These are phyloP conservation scores for Ciconia stormi DNA, from an alignment of 2,113 vertebrate species.

Conservation along the genomic window DNA sequence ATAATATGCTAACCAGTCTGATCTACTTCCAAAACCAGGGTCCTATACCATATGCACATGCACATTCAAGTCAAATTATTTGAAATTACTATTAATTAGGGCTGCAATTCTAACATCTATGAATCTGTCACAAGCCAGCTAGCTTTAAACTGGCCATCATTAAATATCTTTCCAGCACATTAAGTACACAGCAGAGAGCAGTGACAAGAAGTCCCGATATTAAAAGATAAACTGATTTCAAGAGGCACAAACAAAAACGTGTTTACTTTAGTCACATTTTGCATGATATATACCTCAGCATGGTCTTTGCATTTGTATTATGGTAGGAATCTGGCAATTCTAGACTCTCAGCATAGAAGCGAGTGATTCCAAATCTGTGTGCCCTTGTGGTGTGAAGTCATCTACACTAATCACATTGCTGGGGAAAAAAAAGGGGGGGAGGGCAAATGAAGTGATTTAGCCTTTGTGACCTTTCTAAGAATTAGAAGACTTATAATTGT, in stretches of 20 bases:
- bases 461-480: not conserved
- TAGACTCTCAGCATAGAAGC: not conserved
- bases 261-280: not conserved
- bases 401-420: not conserved
- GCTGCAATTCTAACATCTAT: not conserved
- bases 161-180: not conserved
- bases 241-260: not conserved
- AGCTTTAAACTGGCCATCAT: not conserved
- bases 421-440: rapidly evolving
- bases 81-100: not conserved
- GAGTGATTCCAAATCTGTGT: not conserved
- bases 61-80: not conserved
- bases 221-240: not conserved
- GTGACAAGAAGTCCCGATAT: not conserved
- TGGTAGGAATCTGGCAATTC: not conserved
- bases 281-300: not conserved
- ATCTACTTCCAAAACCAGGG: not conserved
- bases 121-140: not conserved
- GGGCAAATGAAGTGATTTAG: not conserved
- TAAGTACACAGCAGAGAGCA: not conserved
- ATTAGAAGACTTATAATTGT: not conserved
- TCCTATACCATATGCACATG: not conserved
- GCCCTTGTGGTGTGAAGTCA: not conserved
- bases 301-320: not conserved
- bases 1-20: not conserved